phyloP scores from a whole-genome alignment of 2,113 vertebrate genomes.

The Eublepharis macularius region DNA sequence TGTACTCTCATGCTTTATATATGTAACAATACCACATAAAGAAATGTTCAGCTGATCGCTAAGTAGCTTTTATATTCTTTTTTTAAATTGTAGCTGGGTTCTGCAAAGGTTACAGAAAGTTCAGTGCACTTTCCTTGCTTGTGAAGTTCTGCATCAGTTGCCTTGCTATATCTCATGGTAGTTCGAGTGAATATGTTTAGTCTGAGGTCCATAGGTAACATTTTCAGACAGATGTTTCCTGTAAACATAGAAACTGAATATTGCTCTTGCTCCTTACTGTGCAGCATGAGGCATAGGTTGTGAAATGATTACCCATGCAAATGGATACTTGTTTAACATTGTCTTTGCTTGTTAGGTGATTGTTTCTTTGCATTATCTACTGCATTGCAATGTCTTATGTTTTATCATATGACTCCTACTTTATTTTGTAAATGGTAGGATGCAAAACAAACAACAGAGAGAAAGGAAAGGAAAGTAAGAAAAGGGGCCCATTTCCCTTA shows the following conservation, averaged over 20 bases:
- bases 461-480: background rate
- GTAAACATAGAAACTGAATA: background rate
- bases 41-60: background rate
- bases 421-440: background rate
- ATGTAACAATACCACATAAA: background rate
- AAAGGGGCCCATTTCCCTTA: background rate
- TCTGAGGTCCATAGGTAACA: constrained; percentile 1
- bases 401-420: background rate
- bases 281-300: background rate
- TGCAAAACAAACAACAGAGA: background rate
- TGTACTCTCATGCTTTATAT: background rate
- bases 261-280: background rate
- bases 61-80: background rate
- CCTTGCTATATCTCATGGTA: background rate
- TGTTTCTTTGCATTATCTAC: background rate
- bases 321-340: background rate
- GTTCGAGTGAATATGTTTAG: constrained; percentile 21
- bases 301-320: background rate
- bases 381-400: background rate
- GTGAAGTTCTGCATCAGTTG: background rate
- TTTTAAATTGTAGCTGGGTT: background rate
- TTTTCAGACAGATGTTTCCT: constrained; percentile 20
- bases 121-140: background rate
- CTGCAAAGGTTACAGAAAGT: background rate
- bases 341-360: background rate